phyloP scores from a whole-genome alignment of 2,113 vertebrate genomes.

The Chionodraco myersi region DNA sequence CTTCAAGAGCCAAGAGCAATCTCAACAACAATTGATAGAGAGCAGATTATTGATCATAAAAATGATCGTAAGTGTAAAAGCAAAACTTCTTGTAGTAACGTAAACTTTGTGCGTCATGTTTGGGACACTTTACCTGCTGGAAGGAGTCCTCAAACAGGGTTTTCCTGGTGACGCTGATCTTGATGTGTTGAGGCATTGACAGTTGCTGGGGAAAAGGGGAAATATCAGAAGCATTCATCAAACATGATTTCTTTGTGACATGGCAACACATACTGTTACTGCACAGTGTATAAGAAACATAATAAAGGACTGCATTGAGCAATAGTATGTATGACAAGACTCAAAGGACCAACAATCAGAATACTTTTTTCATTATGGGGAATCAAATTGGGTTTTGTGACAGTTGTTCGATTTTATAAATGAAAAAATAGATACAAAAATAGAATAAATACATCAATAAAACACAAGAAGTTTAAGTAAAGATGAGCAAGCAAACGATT shows the following conservation, averaged over 20 bases:
- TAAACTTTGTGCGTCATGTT: neutral
- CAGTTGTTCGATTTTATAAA: too few relatives aligned
- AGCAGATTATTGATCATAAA: too few relatives aligned
- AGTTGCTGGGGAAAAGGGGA: conserved; percentile 89
- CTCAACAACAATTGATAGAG: too few relatives aligned
- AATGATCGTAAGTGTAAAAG: too few relatives aligned
- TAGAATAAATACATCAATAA: too few relatives aligned
- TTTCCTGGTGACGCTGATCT: conserved; percentile 95
- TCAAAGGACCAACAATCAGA: neutral
- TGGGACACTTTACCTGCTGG: conserved; percentile 88
- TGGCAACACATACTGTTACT: neutral
- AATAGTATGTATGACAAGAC: too few relatives aligned
- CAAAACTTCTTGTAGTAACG: neutral
- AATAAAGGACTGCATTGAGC: neutral
- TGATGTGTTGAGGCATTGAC: conserved; percentile 95
- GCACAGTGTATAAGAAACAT: neutral
- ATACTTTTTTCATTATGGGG: too few relatives aligned
- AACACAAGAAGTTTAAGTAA: too few relatives aligned
- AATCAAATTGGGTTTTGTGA: too few relatives aligned
- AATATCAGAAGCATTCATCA: neutral
- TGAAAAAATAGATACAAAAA: too few relatives aligned
- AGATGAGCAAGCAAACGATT: too few relatives aligned
- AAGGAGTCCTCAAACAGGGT: conserved; percentile 98
- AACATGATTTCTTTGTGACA: neutral
- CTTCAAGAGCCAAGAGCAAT: too few relatives aligned